Percentiles rank a stretch among this genome's conserved stretches.
Evolutionary conservation across 2,113 vertebrate species (phyloP).

Genomic region (Alligator mississippiensis): DNA sequence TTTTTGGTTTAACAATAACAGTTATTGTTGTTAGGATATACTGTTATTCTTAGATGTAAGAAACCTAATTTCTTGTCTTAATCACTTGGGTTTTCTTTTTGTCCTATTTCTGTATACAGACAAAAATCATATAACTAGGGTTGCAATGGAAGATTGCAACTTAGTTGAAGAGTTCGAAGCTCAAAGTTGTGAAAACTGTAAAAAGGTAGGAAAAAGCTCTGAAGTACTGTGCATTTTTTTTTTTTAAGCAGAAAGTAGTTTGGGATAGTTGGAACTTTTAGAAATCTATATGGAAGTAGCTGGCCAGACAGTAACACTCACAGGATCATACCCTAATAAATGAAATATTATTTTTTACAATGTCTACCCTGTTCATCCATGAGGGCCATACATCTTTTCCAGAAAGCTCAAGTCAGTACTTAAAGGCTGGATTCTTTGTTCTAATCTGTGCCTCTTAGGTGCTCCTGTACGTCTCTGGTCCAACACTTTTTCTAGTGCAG

Average conservation of each 20-base stretch:
- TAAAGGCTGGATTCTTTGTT: too few species aligned
- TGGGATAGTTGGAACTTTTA: accelerated
- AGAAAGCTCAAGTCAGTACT: not conserved
- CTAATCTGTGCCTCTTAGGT: too few species aligned
- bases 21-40: not conserved
- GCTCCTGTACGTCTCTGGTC: too few species aligned
- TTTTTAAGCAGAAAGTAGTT: not conserved
- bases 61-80: not conserved
- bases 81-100: not conserved
- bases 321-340: not conserved
- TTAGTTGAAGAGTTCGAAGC: conserved; percentile 72
- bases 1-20: not conserved
- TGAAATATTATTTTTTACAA: not conserved
- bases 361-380: not conserved
- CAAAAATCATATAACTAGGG: conserved; percentile 75
- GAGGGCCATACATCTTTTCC: not conserved
- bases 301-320: not conserved
- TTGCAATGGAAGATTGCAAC: conserved; percentile 70
- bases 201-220: conserved; percentile 75
- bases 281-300: accelerated
- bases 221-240: not conserved
- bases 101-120: conserved; percentile 68
- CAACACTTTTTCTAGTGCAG: too few species aligned
- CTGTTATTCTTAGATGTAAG: not conserved
- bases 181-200: conserved; percentile 19